Evolutionary conservation across 2,113 vertebrate genomes (phyloP).

Genomic region (Scortum barcoo): DNA sequence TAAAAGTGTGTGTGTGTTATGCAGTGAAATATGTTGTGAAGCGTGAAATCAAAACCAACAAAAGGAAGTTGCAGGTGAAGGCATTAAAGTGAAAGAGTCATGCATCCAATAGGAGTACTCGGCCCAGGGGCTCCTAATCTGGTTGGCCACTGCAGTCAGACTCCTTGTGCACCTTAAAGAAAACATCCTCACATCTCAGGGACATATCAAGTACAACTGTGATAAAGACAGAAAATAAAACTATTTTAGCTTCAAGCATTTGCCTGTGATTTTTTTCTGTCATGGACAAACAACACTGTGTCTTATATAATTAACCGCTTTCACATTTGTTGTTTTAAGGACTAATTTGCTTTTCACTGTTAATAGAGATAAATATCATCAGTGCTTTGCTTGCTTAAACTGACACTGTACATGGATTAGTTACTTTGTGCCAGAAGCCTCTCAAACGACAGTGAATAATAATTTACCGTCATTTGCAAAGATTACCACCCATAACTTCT

Average conservation of each 20-base stretch:
- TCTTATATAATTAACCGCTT: not conserved
- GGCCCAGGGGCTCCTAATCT: not conserved
- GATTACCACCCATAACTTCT: slow-evolving; percentile 9
- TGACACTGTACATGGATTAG: not conserved
- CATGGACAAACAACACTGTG: not conserved
- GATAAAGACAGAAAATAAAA: not conserved
- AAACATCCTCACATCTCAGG: not conserved
- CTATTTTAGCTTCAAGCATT: not conserved
- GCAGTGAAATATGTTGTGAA: too few species aligned
- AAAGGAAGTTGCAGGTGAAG: not conserved
- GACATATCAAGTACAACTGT: not conserved
- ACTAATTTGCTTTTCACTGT: not conserved
- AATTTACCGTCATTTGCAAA: slow-evolving; percentile 18
- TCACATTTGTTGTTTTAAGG: not conserved
- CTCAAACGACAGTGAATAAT: too few species aligned
- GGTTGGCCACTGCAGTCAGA: not conserved
- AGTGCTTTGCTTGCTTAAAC: not conserved
- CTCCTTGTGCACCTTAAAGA: not conserved
- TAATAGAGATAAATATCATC: not conserved
- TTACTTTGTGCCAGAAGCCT: not conserved
- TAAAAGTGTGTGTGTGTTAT: too few species aligned
- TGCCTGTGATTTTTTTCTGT: not conserved
- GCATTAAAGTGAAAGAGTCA: not conserved
- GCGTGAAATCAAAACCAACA: not conserved
- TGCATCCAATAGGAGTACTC: too few species aligned